These are phyloP conservation scores for Proisotoma minuta DNA, from an alignment of 2,888 invertebrate species.

Conservation along the genomic window DNA sequence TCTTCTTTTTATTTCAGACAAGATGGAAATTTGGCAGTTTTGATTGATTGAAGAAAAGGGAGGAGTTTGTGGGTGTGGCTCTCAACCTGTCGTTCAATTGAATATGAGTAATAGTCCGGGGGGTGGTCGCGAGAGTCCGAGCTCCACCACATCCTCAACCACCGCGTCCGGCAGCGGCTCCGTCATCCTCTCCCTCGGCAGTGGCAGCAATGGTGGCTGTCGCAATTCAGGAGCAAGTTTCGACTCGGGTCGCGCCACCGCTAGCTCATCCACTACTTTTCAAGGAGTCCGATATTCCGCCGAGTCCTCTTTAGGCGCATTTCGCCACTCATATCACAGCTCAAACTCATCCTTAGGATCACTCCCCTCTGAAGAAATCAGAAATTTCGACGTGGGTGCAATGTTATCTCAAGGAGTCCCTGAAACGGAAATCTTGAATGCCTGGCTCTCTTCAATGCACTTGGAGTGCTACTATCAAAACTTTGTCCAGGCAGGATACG, in stretches of 20 bases:
- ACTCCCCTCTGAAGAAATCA: slow-evolving; percentile 62
- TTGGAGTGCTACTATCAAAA: slow-evolving; percentile 92
- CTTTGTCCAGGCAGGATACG: slow-evolving; percentile 93
- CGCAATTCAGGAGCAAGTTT: slow-evolving; percentile 83
- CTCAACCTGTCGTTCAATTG: neutral
- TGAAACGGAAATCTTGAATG: slow-evolving; percentile 56
- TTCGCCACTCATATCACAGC: slow-evolving; percentile 56
- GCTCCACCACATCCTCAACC: slow-evolving; percentile 62
- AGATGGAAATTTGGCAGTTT: too few species aligned
- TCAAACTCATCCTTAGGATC: slow-evolving; percentile 52
- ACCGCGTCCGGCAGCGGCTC: slow-evolving; percentile 66
- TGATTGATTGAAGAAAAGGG: neutral
- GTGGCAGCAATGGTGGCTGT: slow-evolving; percentile 55
- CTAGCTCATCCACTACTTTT: slow-evolving; percentile 57
- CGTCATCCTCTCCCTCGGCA: slow-evolving; percentile 48
- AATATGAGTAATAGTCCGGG: slow-evolving; percentile 15
- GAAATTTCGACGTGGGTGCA: slow-evolving; percentile 51
- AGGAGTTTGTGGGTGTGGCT: neutral
- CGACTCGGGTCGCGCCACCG: slow-evolving; percentile 87
- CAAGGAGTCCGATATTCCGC: slow-evolving; percentile 45
- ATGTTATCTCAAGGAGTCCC: slow-evolving; percentile 63
- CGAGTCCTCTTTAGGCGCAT: slow-evolving; percentile 56
- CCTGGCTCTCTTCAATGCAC: slow-evolving; percentile 85
- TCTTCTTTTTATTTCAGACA: too few species aligned
- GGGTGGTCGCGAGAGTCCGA: slow-evolving; percentile 81